Conservation (phyloP, 1,140 invertebrate genomes). For the Lordiphosa clarofinis region DNA sequence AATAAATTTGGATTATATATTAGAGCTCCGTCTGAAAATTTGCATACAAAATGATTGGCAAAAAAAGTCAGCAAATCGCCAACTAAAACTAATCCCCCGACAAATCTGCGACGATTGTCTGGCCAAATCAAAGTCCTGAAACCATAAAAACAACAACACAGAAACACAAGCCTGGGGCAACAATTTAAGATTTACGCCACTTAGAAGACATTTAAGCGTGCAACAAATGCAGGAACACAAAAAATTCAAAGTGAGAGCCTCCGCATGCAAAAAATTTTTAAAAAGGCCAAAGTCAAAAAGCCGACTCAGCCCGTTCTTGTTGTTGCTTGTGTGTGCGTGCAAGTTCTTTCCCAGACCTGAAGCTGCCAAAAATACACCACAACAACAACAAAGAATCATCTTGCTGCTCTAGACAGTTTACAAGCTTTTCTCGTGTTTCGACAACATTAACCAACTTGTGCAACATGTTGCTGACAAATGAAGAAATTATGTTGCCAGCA, state of each 20-base stretch:
- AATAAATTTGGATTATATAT: constrained; percentile 13
- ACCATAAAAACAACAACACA: constrained; percentile 28
- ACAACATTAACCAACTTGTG: constrained; percentile 45
- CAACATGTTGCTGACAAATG: constrained; percentile 22
- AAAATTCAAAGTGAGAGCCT: constrained; percentile 11
- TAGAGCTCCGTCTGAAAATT: constrained; percentile 10
- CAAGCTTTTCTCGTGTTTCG: constrained; percentile 59
- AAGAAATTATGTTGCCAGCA: constrained; percentile 21
- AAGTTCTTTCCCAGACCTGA: constrained; percentile 41
- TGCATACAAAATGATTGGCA: constrained; percentile 31
- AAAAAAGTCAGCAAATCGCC: constrained; percentile 24
- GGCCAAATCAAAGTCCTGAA: constrained; percentile 48
- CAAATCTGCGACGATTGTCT: constrained; percentile 48
- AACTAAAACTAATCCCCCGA: constrained; percentile 50
- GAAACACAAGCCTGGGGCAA: constrained; percentile 42
- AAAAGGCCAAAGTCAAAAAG: constrained; percentile 36
- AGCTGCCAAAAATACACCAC: constrained; percentile 8
- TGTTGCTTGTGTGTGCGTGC: constrained; percentile 42
- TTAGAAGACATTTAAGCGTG: constrained; percentile 68
- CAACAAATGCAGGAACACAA: constrained; percentile 44
- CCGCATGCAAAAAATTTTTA: constrained; percentile 35
- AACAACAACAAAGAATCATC: constrained; percentile 10
- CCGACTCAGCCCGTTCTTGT: constrained; percentile 7
- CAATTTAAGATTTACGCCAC: constrained; percentile 70
- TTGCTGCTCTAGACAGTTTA: constrained; percentile 46